Percentiles rank a stretch among this genome's conserved stretches.
Evolutionary conservation across 2,888 invertebrate species (phyloP).

Genomic region (Boloria selene): DNA sequence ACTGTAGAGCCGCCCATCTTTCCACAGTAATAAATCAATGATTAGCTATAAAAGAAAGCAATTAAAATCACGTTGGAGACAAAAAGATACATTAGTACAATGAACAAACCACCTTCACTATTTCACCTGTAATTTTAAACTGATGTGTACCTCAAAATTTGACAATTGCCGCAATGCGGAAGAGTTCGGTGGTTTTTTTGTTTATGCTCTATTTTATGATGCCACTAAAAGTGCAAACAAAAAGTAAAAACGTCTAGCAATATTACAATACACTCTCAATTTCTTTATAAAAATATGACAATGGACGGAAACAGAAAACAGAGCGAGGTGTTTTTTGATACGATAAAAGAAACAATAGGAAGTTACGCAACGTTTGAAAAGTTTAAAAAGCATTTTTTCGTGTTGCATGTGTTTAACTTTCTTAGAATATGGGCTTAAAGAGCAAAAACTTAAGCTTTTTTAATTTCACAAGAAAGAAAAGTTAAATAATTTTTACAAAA

Average conservation of each 20-base stretch:
- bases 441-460: slow-evolving; percentile 38
- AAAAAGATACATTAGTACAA: slow-evolving; percentile 73
- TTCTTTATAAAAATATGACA: slow-evolving; percentile 75
- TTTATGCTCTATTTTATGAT: slow-evolving; percentile 76
- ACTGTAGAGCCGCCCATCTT: slow-evolving; percentile 41
- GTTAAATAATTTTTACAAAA: neutral
- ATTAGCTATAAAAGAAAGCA: slow-evolving; percentile 71
- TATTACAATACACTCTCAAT: slow-evolving; percentile 78
- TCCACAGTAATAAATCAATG: slow-evolving; percentile 73
- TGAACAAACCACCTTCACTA: slow-evolving; percentile 70
- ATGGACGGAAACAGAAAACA: slow-evolving; percentile 50
- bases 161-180: slow-evolving; percentile 72
- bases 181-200: slow-evolving; percentile 68
- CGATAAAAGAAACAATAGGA: slow-evolving; percentile 58
- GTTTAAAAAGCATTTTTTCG: slow-evolving; percentile 54
- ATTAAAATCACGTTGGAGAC: slow-evolving; percentile 66
- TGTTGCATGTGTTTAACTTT: slow-evolving; percentile 45
- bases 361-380: slow-evolving; percentile 67
- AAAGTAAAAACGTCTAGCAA: slow-evolving; percentile 56
- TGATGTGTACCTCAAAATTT: slow-evolving; percentile 58
- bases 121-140: slow-evolving; percentile 78
- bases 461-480: neutral
- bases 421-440: slow-evolving; percentile 40
- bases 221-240: slow-evolving; percentile 63
- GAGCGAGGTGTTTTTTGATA: slow-evolving; percentile 78